Percentiles rank a stretch among this genome's conserved stretches.
phyloP scores from a whole-genome alignment of 2,797 vertebrate genomes.

The Galaxias olidus region DNA sequence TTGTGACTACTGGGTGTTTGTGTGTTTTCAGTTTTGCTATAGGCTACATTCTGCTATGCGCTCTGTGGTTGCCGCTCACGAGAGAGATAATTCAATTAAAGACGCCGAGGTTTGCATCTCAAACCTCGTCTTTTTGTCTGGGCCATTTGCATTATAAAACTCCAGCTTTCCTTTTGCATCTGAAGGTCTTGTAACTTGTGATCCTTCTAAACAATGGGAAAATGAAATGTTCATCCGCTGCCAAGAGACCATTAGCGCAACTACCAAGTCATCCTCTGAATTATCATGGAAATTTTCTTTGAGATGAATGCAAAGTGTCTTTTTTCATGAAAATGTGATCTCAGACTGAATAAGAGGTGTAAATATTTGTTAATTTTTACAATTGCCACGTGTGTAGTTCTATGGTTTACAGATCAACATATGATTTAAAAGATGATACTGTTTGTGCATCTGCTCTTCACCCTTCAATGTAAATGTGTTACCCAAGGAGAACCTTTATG shows the following conservation, averaged over 20 bases:
- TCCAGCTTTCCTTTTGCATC: slow-evolving; percentile 33
- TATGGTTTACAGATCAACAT: too few relatives aligned
- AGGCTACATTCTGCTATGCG: slow-evolving; percentile 33
- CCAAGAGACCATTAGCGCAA: slow-evolving; percentile 48
- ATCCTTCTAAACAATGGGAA: slow-evolving; percentile 45
- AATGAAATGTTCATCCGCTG: slow-evolving; percentile 48
- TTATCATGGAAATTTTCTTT: slow-evolving; percentile 31
- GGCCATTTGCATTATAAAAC: slow-evolving; percentile 75
- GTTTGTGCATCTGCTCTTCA: too few relatives aligned
- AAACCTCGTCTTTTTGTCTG: slow-evolving; percentile 56
- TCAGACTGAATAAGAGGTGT: not conserved
- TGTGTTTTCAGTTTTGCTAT: slow-evolving; percentile 16
- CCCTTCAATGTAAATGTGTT: too few relatives aligned
- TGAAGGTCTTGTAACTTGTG: slow-evolving; percentile 44
- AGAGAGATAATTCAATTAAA: slow-evolving; percentile 66
- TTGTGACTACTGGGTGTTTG: too few relatives aligned
- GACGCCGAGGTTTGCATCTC: slow-evolving; percentile 61
- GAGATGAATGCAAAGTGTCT: not conserved
- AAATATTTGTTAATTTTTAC: too few relatives aligned
- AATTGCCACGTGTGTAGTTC: too few relatives aligned
- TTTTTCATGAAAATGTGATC: not conserved
- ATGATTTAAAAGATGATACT: too few relatives aligned
- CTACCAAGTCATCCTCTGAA: slow-evolving; percentile 34
- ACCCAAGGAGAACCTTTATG: too few relatives aligned
- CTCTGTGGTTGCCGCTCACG: slow-evolving; percentile 36